phyloP scores from a whole-genome alignment of 2,113 vertebrate species.

The Podarcis cretensis region DNA sequence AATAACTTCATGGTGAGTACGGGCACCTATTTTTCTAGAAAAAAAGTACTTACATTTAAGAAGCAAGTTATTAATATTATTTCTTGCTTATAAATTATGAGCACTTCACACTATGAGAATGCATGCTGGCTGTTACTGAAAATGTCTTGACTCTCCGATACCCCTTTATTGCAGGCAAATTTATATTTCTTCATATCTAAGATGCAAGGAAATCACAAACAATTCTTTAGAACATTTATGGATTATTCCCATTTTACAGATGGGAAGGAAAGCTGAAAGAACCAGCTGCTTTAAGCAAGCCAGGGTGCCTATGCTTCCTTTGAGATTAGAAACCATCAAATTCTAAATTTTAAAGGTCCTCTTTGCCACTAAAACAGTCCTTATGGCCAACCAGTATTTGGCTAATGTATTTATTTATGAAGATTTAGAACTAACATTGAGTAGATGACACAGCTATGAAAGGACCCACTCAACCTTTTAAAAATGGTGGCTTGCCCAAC shows the following conservation, averaged over 20 bases:
- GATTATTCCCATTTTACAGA: neutral
- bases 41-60: neutral
- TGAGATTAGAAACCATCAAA: neutral
- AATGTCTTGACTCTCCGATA: neutral
- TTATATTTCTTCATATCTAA: neutral
- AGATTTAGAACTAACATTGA: too few species aligned
- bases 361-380: too few species aligned
- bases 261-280: neutral
- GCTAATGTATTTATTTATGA: too few species aligned
- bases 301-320: neutral
- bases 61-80: neutral
- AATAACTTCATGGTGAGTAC: too few species aligned
- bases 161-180: neutral
- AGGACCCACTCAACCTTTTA: too few species aligned
- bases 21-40: too few species aligned
- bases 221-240: neutral
- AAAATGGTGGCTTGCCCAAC: too few species aligned
- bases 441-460: too few species aligned
- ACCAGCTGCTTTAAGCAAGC: neutral
- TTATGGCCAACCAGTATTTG: too few species aligned
- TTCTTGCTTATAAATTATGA: neutral
- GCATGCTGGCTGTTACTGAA: neutral
- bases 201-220: neutral
- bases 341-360: too few species aligned
- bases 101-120: neutral